A percentile compares a stretch with the other conserved stretches of the same genome.
Conservation (phyloP, 2,888 invertebrate species). For the Melanophora roralis region DNA sequence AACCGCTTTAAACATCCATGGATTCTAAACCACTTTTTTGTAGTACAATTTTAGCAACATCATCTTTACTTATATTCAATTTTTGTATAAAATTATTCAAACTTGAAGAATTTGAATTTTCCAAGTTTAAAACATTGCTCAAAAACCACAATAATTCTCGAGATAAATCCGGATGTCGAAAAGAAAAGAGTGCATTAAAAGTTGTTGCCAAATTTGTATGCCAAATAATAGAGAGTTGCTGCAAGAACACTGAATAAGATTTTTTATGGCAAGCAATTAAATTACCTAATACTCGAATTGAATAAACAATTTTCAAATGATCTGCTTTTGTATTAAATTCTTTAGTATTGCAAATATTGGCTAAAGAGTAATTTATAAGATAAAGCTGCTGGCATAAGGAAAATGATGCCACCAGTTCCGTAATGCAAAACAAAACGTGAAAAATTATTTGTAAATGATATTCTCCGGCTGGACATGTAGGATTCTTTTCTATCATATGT, state of each 20-base stretch:
- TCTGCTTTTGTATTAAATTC: slow-evolving; percentile 54
- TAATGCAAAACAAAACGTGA: slow-evolving; percentile 59
- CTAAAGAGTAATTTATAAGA: slow-evolving; percentile 63
- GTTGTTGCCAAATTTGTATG: slow-evolving; percentile 62
- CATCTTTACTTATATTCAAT: slow-evolving; percentile 24
- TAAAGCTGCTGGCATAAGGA: slow-evolving; percentile 59
- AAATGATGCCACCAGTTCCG: slow-evolving; percentile 39
- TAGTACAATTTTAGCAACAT: background rate
- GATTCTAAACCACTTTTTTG: background rate
- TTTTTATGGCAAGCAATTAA: slow-evolving; percentile 61
- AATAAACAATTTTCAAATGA: slow-evolving; percentile 66
- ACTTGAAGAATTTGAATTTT: slow-evolving; percentile 2
- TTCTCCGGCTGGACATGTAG: slow-evolving; percentile 65
- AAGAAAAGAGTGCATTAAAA: slow-evolving; percentile 69
- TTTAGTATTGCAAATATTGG: slow-evolving; percentile 58
- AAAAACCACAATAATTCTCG: slow-evolving; percentile 68
- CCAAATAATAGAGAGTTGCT: slow-evolving; percentile 62
- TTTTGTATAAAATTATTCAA: slow-evolving; percentile 22
- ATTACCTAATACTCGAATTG: slow-evolving; percentile 69
- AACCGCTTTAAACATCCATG: background rate
- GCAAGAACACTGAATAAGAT: slow-evolving; percentile 41
- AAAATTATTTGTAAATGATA: slow-evolving; percentile 71
- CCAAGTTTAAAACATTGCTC: slow-evolving; percentile 63
- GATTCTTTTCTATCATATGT: slow-evolving; percentile 66
- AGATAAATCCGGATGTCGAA: slow-evolving; percentile 60